Percentiles rank a stretch among this genome's conserved stretches.
These are phyloP conservation scores for Ophonus ardosiacus DNA, from an alignment of 2,888 invertebrate genomes.

Conservation along the genomic window DNA sequence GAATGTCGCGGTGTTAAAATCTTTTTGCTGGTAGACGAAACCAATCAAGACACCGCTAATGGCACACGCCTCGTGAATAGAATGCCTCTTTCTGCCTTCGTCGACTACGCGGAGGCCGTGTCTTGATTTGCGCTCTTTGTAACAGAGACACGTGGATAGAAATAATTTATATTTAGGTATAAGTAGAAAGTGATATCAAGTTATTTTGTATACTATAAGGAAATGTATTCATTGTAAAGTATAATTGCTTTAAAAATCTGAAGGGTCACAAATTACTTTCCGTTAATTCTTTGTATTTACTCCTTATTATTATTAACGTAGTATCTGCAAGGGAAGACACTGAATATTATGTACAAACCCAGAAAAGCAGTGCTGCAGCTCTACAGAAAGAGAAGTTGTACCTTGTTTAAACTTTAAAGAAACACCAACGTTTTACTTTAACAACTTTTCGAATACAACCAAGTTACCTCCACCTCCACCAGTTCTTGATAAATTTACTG, in stretches of 20 bases:
- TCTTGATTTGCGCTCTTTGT: slow-evolving; percentile 30
- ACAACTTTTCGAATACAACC: slow-evolving; percentile 43
- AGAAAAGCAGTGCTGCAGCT: background rate
- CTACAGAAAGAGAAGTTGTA: slow-evolving; percentile 19
- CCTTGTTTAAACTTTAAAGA: slow-evolving; percentile 48
- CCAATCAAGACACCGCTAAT: slow-evolving; percentile 50
- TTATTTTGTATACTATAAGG: no score
- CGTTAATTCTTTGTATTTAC: no score
- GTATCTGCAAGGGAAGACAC: no score
- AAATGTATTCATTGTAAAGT: no score
- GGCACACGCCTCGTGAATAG: slow-evolving; percentile 46
- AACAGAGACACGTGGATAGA: slow-evolving; percentile 17
- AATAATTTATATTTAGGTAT: background rate
- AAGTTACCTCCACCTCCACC: background rate
- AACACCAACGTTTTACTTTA: slow-evolving; percentile 45
- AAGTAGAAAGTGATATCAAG: no score
- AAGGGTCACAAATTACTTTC: no score
- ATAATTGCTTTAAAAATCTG: no score
- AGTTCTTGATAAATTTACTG: slow-evolving; percentile 6
- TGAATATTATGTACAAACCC: background rate
- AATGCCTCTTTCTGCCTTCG: slow-evolving; percentile 32
- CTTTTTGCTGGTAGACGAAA: slow-evolving; percentile 58
- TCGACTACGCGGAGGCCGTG: background rate
- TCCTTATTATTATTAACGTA: no score
- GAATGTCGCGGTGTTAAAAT: slow-evolving; percentile 66